Conservation (phyloP, 2,888 invertebrate genomes). For the Polylopha cassiicola region DNA sequence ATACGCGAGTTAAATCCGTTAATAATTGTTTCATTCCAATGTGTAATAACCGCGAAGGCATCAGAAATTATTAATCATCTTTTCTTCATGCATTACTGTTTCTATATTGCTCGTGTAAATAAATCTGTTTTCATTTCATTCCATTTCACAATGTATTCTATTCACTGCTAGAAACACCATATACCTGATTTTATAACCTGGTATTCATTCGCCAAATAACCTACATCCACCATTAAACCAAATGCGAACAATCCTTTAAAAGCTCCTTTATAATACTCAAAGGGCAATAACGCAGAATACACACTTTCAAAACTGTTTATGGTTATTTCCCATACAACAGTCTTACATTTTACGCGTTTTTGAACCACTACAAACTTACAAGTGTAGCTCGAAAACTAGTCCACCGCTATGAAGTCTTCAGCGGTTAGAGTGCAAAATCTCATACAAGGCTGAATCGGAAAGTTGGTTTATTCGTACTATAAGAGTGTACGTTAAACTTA, state of each 20-base stretch:
- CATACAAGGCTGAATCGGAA: slow-evolving; percentile 19
- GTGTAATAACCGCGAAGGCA: too few species aligned
- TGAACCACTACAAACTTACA: slow-evolving; percentile 25
- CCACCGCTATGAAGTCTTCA: slow-evolving; percentile 19
- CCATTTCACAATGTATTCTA: too few species aligned
- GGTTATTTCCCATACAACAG: slow-evolving; percentile 49
- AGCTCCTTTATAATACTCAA: slow-evolving; percentile 33
- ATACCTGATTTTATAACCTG: too few species aligned
- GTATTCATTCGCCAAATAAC: background rate
- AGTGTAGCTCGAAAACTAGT: slow-evolving; percentile 5
- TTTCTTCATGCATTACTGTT: too few species aligned
- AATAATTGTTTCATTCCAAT: too few species aligned
- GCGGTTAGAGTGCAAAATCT: slow-evolving; percentile 8
- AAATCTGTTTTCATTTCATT: too few species aligned
- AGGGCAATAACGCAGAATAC: slow-evolving; percentile 45
- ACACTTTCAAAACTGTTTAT: slow-evolving; percentile 53
- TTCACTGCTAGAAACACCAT: too few species aligned
- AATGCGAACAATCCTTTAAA: slow-evolving; percentile 22
- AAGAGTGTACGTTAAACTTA: slow-evolving; percentile 64
- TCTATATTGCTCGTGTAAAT: too few species aligned
- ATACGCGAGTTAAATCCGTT: too few species aligned
- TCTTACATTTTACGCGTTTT: slow-evolving; percentile 61
- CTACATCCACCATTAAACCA: slow-evolving; percentile 11
- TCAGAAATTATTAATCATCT: too few species aligned
- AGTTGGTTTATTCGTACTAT: slow-evolving; percentile 44